Conservation (phyloP, 2,888 invertebrate genomes). For the Himalopsyche kuldschensis region DNA sequence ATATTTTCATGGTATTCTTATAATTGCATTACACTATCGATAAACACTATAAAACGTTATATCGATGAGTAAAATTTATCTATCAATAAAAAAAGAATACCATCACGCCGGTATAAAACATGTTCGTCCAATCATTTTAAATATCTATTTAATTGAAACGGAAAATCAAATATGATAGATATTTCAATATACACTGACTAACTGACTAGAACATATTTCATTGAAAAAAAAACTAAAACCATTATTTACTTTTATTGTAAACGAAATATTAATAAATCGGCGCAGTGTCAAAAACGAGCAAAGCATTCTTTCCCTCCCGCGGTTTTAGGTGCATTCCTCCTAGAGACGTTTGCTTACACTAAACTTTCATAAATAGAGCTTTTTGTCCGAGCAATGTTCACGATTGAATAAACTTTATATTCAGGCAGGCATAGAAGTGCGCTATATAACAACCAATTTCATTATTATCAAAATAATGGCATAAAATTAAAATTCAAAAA, state of each 20-base stretch:
- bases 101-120: too few relatives aligned
- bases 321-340: neutral
- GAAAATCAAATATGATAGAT: neutral
- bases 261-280: neutral
- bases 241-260: neutral
- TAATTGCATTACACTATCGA: too few relatives aligned
- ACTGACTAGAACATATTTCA: neutral
- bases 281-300: conserved; percentile 1
- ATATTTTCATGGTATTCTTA: too few relatives aligned
- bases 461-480: too few relatives aligned
- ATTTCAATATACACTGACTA: neutral
- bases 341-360: neutral
- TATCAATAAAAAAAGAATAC: too few relatives aligned
- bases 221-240: neutral
- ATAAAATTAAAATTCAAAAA: too few relatives aligned
- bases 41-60: too few relatives aligned
- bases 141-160: neutral
- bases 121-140: neutral
- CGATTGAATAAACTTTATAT: neutral
- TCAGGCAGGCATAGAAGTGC: neutral
- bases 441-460: too few relatives aligned
- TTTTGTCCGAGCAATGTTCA: neutral
- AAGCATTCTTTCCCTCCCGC: conserved; percentile 18
- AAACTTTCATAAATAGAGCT: neutral
- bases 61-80: too few relatives aligned